Conservation (phyloP, 2,113 vertebrate species). For the Amphiprion ocellaris region DNA sequence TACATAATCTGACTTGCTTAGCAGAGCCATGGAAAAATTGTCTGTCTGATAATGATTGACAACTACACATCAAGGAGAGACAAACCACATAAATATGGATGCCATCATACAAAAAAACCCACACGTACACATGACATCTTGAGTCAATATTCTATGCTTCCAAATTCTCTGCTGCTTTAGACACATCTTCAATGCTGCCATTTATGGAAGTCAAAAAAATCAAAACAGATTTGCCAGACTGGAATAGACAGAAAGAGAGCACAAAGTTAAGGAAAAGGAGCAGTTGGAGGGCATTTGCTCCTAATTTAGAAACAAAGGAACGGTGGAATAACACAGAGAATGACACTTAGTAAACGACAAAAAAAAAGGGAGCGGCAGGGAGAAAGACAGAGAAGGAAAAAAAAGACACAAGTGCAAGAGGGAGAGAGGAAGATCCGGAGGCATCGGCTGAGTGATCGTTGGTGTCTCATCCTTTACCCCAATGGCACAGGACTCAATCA, state of each 20-base stretch:
- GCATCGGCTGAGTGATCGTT: constrained; percentile 63
- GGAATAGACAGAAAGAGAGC: constrained; percentile 29
- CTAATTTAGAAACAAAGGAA: constrained; percentile 51
- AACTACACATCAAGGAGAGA: constrained; percentile 65
- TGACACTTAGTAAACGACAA: constrained; percentile 32
- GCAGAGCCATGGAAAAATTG: constrained; percentile 20
- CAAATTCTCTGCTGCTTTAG: constrained; percentile 38
- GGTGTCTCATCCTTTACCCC: constrained; percentile 70
- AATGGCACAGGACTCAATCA: constrained; percentile 78
- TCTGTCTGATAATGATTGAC: constrained; percentile 67
- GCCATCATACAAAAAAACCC: constrained; percentile 16
- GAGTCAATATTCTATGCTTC: constrained; percentile 37
- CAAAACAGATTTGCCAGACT: constrained; percentile 23
- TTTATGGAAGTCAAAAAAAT: constrained; percentile 34
- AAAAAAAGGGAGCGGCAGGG: constrained; percentile 9
- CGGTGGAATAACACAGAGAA: constrained; percentile 13
- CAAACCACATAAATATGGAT: constrained; percentile 29
- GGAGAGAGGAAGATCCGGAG: constrained; percentile 30
- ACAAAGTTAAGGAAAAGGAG: constrained; percentile 22
- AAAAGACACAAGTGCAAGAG: constrained; percentile 9
- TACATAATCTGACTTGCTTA: constrained; percentile 21
- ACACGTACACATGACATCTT: background rate
- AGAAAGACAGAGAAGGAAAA: background rate
- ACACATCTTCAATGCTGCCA: constrained; percentile 32
- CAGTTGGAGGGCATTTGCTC: constrained; percentile 36